phyloP scores from a whole-genome alignment of 1,140 invertebrate genomes.

The Eriocheir sinensis region DNA sequence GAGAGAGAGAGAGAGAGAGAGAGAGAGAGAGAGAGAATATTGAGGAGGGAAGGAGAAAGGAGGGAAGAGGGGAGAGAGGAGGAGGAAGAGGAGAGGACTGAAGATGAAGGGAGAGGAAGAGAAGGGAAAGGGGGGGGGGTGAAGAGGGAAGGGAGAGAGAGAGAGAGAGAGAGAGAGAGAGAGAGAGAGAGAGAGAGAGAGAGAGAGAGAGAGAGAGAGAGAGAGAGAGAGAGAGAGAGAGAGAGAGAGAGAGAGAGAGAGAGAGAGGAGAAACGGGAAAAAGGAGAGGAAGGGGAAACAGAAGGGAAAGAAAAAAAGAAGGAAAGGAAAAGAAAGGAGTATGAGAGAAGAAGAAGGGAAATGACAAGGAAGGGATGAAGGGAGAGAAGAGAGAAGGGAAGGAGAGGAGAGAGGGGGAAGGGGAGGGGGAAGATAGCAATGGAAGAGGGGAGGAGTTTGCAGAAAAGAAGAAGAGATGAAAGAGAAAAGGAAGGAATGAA shows the following conservation, averaged over 20 bases:
- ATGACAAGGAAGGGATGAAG: not conserved
- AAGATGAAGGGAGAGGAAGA: not conserved
- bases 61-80: not conserved
- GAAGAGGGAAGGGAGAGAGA: not conserved
- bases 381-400: not conserved
- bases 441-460: not conserved
- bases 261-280: too few relatives aligned
- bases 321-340: not conserved
- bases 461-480: not conserved
- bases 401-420: not conserved
- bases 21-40: not conserved
- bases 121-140: not conserved
- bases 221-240: not conserved
- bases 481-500: not conserved
- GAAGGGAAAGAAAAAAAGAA: not conserved
- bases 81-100: not conserved
- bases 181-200: slow-evolving; percentile 17
- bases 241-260: not conserved
- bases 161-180: not conserved
- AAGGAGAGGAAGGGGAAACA: not conserved
- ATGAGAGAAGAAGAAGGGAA: too few relatives aligned
- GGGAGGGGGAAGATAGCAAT: not conserved
- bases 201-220: not conserved
- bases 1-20: not conserved
- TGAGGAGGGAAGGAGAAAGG: not conserved